phyloP scores from a whole-genome alignment of 2,888 invertebrate genomes.

The Eretmocerus hayati region DNA sequence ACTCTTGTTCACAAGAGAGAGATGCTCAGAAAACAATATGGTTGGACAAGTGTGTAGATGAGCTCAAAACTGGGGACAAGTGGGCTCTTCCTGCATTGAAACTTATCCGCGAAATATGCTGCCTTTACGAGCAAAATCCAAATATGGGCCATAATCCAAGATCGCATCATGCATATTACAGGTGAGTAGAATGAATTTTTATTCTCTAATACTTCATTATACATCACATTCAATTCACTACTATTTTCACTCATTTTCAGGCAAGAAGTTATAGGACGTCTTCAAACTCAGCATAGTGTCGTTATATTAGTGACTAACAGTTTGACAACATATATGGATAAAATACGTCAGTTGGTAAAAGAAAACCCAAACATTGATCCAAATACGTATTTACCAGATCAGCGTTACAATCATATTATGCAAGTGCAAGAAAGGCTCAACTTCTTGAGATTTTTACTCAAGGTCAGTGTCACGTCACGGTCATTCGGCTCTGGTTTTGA shows the following conservation, averaged over 20 bases:
- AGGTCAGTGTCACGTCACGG: constrained; percentile 52
- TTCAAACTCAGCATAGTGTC: constrained; percentile 86
- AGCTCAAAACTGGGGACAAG: constrained; percentile 75
- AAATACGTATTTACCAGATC: constrained; percentile 71
- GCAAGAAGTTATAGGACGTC: constrained; percentile 76
- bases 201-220: no score
- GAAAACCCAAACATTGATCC: constrained; percentile 74
- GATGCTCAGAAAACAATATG: constrained; percentile 93
- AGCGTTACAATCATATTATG: constrained; percentile 82
- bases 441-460: constrained; percentile 84
- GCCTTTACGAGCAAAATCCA: constrained; percentile 83
- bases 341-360: constrained; percentile 62
- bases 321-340: constrained; percentile 84
- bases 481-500: no score
- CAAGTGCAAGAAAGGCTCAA: constrained; percentile 92
- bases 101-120: constrained; percentile 92
- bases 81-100: constrained; percentile 95
- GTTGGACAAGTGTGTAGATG: constrained; percentile 95
- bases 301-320: constrained; percentile 92
- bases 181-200: constrained; percentile 43
- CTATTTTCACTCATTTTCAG: no score
- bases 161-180: constrained; percentile 54
- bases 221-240: no score
- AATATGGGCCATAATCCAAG: constrained; percentile 56
- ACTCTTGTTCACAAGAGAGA: constrained; percentile 94